Base-by-base conservation (phyloP, 2,797 vertebrate genomes). In the Coreius guichenoti region DNA sequence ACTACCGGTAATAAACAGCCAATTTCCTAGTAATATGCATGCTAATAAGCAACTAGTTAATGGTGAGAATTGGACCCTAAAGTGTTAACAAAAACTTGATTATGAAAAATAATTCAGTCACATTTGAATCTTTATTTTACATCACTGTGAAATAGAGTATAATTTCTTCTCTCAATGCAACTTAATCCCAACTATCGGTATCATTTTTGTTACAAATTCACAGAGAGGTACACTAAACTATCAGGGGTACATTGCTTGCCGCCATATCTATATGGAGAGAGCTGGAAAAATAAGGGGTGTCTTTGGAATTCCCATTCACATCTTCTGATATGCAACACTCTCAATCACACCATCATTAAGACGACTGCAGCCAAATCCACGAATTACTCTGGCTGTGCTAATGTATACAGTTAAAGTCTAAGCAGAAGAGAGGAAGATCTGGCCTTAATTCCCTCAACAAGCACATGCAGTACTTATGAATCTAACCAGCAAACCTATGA, bases 301-400 rank as follows among this genome's bases (percentile, higher is more conserved):
- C 36, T 81, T 80, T 80, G 65, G 39, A 72, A 68, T 70, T 23
- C 17, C 26, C 51, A 81, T 82, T 89, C 86, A 87, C 74, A 78
- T 87, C 39, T 36, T 83, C 63, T 58, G 61, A 83, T 49, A 65
- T 39, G 21, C 82, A 82, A 31, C 36, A 61, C 56, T 72, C 29
- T 72, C 58, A 49, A 65, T 63, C 75, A 49, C 39, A 76, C 70
- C 3, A 67, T 61, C 39, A 72, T 80, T 63, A 74, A 86, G 61
- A 86, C 61, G 6, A 63, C 36, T 26, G 33, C 67, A 72, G 12
- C 43, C 3, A 43, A 79, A 43, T 49, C 4, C 3, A 70, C 72
- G 73, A 45, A 19, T 43, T 82, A 58, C 58, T 31, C 75, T 49
- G 51, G 43, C 65, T 80, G 75, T 77, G 72, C 39, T 63, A 31